phyloP scores from a whole-genome alignment of 2,797 vertebrate genomes.

The Phalloptychus januarius region DNA sequence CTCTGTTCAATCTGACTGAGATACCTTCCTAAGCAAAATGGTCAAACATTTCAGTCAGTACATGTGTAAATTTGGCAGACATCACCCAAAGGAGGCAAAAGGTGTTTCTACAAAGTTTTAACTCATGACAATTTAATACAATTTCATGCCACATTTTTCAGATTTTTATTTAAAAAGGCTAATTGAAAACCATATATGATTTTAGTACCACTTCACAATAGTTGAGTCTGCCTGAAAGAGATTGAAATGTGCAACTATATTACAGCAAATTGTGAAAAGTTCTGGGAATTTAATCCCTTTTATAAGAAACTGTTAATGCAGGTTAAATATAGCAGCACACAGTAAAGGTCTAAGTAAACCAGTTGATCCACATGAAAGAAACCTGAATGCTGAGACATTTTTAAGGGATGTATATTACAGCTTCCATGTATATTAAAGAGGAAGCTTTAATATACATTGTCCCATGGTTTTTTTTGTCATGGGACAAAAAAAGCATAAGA shows the following conservation, averaged over 20 bases:
- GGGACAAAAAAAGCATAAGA: conserved; percentile 40
- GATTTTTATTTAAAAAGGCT: neutral
- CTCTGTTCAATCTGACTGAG: neutral
- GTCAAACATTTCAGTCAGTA: neutral
- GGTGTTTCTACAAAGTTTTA: neutral
- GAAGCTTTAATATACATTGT: too few relatives aligned
- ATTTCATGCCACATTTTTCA: neutral
- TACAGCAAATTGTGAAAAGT: neutral
- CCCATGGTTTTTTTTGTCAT: neutral
- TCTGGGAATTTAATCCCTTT: neutral
- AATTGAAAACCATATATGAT: neutral
- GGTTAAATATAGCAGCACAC: neutral
- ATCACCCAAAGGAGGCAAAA: neutral
- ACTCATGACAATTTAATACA: neutral
- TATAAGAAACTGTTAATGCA: neutral
- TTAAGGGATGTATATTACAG: neutral
- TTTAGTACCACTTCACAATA: neutral
- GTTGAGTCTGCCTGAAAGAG: neutral
- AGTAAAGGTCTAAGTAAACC: neutral
- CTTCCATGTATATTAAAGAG: conserved; percentile 1
- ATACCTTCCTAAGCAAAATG: neutral
- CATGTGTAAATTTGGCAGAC: neutral
- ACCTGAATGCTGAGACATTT: neutral
- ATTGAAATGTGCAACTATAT: neutral
- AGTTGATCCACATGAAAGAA: neutral